These are phyloP conservation scores for Phalacrocorax brasilianus DNA, from an alignment of 2,113 vertebrate species.

Conservation along the genomic window DNA sequence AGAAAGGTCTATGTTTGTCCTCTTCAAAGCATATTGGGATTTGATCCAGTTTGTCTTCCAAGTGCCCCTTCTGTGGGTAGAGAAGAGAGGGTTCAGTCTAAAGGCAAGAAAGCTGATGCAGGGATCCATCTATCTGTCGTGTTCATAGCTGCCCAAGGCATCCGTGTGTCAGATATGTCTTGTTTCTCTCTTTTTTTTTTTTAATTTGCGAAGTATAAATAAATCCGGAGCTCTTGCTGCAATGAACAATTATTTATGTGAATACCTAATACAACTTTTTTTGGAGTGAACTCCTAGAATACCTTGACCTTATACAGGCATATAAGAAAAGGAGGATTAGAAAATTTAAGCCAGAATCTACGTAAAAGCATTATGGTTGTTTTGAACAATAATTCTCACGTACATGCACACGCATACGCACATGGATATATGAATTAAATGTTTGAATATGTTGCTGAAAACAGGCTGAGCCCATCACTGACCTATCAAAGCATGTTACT, in stretches of 20 bases:
- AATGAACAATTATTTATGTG: background rate
- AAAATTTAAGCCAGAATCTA: background rate
- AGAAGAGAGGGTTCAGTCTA: background rate
- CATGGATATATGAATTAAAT: background rate
- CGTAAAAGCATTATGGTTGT: background rate
- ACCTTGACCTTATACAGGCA: background rate
- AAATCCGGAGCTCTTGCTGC: background rate
- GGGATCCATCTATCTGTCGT: background rate
- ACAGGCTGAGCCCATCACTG: background rate
- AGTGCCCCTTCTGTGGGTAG: constrained; percentile 10
- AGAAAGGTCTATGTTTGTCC: constrained; percentile 31
- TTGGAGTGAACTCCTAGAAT: background rate
- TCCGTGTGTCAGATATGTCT: background rate
- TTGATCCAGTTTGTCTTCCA: constrained; percentile 29
- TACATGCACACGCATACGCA: fast-evolving
- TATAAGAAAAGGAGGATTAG: background rate
- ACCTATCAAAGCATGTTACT: background rate
- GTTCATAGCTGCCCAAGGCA: background rate
- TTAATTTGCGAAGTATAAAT: background rate
- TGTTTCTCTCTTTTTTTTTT: no score
- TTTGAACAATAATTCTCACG: background rate
- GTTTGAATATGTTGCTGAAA: background rate
- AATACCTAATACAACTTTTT: background rate
- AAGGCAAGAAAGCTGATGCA: background rate
- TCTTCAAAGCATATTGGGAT: constrained; percentile 24